Conservation (phyloP, 2,888 invertebrate species). For the Theristus sp. region DNA sequence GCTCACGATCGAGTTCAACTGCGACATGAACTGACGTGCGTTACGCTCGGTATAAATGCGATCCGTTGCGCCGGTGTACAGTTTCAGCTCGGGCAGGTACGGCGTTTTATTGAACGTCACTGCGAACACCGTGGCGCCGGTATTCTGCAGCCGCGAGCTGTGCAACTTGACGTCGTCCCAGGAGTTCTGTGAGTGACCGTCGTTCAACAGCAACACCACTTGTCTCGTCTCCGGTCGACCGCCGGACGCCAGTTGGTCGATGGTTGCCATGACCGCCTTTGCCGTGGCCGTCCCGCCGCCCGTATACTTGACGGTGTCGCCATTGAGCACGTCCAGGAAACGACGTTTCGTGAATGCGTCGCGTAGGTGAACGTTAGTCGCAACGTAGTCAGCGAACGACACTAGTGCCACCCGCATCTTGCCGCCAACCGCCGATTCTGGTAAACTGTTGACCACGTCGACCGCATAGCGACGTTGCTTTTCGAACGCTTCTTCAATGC, state of each 20-base stretch:
- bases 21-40: neutral
- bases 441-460: constrained; percentile 10
- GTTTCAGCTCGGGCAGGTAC: constrained; percentile 2
- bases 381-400: neutral
- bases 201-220: neutral
- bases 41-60: neutral
- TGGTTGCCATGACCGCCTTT: neutral
- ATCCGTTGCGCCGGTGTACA: neutral
- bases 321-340: neutral
- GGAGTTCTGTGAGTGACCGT: neutral
- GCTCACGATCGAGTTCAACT: neutral
- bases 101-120: neutral
- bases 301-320: neutral
- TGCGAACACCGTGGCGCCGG: neutral
- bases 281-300: neutral
- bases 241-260: neutral
- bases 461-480: constrained; percentile 12
- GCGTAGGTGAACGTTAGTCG: neutral
- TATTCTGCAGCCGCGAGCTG: neutral
- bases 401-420: neutral
- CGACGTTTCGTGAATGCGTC: neutral
- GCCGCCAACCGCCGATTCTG: neutral
- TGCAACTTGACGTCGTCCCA: neutral
- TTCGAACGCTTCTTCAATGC: constrained; percentile 13
- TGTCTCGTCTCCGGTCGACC: neutral